Base-by-base conservation (phyloP, 2,888 invertebrate genomes). In the Sesia bembeciformis region DNA sequence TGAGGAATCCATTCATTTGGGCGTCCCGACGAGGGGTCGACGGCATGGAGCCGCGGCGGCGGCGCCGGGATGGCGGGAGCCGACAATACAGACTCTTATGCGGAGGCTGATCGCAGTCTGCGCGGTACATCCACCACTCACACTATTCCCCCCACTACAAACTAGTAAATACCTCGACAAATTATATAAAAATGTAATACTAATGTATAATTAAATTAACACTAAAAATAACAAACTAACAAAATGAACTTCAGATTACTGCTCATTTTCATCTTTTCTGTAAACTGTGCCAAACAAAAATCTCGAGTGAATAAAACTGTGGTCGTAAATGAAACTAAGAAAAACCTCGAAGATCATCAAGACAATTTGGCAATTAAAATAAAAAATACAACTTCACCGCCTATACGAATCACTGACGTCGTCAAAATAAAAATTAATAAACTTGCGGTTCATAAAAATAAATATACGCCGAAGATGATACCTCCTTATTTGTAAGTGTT, bases 301-400 rank as follows among this genome's bases (percentile, higher is more conserved):
- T 51, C 23, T 4, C 38, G 43, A n/a, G 8, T 53, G 3, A 54
- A 46, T 39, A 52, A 58, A 23, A 50, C 57, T 3, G 41, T 51
- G 1, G 49, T 51, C 1, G 63, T 70, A n/a, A 74, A 69, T n/a
- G 68, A 68, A 49, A 78, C 83, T 39, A 77, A 76, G 61, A 84
- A 82, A 56, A 75, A 68, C 38, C 60, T 79, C 6, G 78, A 79
- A 58, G 75, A 78, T 59, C 76, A 77, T 51, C 80, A 84, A 56
- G 69, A 68, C 52, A 61, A 68, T 39, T 58, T 81, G 3, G 63
- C 71, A 39, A 68, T 71, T 43, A 62, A 66, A 40, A 74, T 66
- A 49, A 78, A 72, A 58, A 76, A 72, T 58, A 67, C 70, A n/a
- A 75, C 72, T 60, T 66, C 63, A 49, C 63, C 65, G 54, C 73